Evolutionary conservation across 2,888 invertebrate species (phyloP).

Genomic region (Amphipoea lucens): DNA sequence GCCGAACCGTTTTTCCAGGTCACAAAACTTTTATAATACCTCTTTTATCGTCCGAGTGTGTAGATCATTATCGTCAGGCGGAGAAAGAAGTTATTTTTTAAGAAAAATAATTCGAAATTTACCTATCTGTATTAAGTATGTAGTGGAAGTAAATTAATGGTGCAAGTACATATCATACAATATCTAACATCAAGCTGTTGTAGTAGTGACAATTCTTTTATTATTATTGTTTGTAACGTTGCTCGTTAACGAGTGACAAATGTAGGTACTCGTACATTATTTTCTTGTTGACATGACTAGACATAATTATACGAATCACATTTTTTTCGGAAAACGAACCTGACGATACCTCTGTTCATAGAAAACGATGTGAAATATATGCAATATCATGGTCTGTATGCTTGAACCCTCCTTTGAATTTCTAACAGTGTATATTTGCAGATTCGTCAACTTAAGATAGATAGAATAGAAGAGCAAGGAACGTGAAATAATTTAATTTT

Average conservation of each 20-base stretch:
- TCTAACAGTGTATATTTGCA: not conserved
- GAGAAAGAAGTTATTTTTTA: not conserved
- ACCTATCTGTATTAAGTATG: not conserved
- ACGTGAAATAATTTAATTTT: not conserved
- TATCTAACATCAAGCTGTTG: not conserved
- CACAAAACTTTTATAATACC: slow-evolving; percentile 29
- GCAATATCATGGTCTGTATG: not conserved
- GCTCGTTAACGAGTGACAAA: not conserved
- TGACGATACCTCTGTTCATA: not conserved
- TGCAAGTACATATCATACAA: not conserved
- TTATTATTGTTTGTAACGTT: not conserved
- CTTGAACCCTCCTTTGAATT: not conserved
- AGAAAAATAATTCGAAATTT: not conserved
- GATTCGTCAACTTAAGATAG: too few species aligned
- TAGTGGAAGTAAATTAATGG: not conserved
- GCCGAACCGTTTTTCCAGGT: slow-evolving; percentile 28
- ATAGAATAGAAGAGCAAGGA: not conserved
- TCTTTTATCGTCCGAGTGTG: not conserved
- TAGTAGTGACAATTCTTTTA: not conserved
- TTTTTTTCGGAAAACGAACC: not conserved
- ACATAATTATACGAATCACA: not conserved
- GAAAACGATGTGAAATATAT: not conserved
- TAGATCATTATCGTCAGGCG: not conserved
- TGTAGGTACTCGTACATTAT: not conserved
- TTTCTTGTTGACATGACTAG: not conserved